Base-by-base conservation (phyloP, 2,888 invertebrate species). In the Leptopilina syphax region DNA sequence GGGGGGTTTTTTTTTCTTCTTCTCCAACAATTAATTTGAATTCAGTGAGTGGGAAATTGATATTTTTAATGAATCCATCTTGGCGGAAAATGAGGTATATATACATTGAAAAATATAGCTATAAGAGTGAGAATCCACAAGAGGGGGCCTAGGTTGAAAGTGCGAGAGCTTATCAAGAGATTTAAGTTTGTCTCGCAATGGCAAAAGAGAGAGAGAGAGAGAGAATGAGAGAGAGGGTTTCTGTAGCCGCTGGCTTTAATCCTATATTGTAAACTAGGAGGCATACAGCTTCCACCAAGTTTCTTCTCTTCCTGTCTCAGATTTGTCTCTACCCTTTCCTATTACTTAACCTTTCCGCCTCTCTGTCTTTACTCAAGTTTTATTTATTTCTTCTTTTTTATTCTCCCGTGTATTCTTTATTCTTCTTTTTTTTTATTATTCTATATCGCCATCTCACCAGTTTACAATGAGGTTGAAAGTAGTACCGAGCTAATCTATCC, bases 261-360 rank as follows among this genome's bases (percentile, higher is more conserved):
- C 89, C 90, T 87, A 88, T 89, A 91, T 90, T 91, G 90, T 89
- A 89, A 91, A 90, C 89, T 89, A 89, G 86, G 86, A 84, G 85
- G 87, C 86, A 86, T 87, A 89, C 86, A 88, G 86, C 87, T 84
- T 83, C 83, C 84, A 84, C 83, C 86, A 88, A 88, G 88, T 88
- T 88, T 89, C 88, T 89, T 90, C 89, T 89, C 88, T 50, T 50
- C 50, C 86, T 84, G 83, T 84, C 84, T 84, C 79, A 81, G 81
- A 82, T 83, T 84, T 78, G 82, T 86, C 84, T 81, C 82, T 79
- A 79, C 80, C 82, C 77, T 67, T 63, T 86, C 82, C 80, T 82
- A 81, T 85, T 78, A 83, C 80, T 78, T 77, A 63, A 79, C 67
- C 76, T 67, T 18, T 67, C 81, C 73, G 78, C 63, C 50, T 27